Conservation (phyloP, 1,140 invertebrate genomes). For the Cataglyphis hispanica region DNA sequence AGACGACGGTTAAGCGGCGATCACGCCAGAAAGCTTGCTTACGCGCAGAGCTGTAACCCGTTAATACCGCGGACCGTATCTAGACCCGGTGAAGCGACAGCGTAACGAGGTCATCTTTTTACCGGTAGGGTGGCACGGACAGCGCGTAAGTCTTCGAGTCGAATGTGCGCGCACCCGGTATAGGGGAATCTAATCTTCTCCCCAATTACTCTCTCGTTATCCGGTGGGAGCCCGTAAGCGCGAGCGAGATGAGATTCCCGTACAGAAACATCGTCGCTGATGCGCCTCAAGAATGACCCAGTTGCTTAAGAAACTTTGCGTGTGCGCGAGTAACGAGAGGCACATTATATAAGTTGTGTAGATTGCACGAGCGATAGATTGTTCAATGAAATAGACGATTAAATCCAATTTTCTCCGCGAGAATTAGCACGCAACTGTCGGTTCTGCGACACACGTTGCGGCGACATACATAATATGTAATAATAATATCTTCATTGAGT, state of each 20-base stretch:
- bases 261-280: constrained; percentile 39
- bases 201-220: constrained; percentile 72
- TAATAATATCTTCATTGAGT: neutral
- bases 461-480: neutral
- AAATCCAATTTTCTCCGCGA: constrained; percentile 14
- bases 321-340: neutral
- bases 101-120: constrained; percentile 70
- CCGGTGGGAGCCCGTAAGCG: constrained; percentile 29
- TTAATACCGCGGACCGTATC: constrained; percentile 27
- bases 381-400: constrained; percentile 3
- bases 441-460: constrained; percentile 18
- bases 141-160: constrained; percentile 50
- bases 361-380: neutral
- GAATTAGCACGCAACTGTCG: neutral
- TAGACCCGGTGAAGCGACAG: constrained; percentile 11
- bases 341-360: neutral
- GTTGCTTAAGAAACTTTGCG: constrained; percentile 44
- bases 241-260: constrained; percentile 61
- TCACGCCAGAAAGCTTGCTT: constrained; percentile 20
- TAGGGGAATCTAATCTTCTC: constrained; percentile 67
- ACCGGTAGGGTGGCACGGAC: neutral
- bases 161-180: constrained; percentile 9
- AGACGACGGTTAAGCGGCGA: constrained; percentile 56
- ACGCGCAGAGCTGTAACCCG: constrained; percentile 26
- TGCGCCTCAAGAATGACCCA: constrained; percentile 20